Conservation (phyloP, 2,888 invertebrate genomes). For the Dendrolimus pini region DNA sequence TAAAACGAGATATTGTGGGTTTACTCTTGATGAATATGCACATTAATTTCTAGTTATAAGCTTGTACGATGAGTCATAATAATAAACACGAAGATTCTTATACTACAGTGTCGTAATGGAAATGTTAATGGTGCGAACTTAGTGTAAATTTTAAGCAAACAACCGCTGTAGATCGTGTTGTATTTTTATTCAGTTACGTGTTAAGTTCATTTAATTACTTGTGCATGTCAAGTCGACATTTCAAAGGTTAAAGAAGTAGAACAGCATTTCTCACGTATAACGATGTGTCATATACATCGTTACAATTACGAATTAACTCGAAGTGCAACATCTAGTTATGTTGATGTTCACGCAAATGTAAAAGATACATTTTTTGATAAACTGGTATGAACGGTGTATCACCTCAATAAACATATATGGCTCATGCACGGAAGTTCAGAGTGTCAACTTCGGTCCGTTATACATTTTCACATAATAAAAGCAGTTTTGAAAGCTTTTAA, state of each 20-base stretch:
- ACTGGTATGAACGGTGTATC: neutral
- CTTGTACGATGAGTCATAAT: conserved; percentile 39
- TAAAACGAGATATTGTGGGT: neutral
- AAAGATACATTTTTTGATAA: conserved; percentile 7
- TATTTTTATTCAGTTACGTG: conserved; percentile 30
- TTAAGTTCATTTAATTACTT: conserved; percentile 60
- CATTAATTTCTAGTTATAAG: conserved; percentile 1
- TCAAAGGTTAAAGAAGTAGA: conserved; percentile 48
- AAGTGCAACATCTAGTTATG: neutral
- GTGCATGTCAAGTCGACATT: conserved; percentile 25
- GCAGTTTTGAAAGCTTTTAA: conserved; percentile 17
- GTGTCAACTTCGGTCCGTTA: conserved; percentile 4
- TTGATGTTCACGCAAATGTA: neutral
- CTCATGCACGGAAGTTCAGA: conserved; percentile 4
- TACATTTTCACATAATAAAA: conserved; percentile 34
- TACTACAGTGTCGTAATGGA: conserved; percentile 36
- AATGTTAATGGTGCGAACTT: conserved; percentile 40
- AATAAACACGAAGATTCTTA: conserved; percentile 22
- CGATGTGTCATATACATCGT: neutral
- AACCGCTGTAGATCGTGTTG: conserved; percentile 20
- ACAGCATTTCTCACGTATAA: conserved; percentile 39
- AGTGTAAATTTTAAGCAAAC: conserved; percentile 16
- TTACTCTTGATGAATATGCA: neutral
- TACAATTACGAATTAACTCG: neutral
- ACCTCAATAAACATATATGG: conserved; percentile 4